A percentile compares a stretch with the other conserved stretches of the same genome.
phyloP scores from a whole-genome alignment of 2,797 vertebrate genomes.

The Odontamblyopus rebecca region DNA sequence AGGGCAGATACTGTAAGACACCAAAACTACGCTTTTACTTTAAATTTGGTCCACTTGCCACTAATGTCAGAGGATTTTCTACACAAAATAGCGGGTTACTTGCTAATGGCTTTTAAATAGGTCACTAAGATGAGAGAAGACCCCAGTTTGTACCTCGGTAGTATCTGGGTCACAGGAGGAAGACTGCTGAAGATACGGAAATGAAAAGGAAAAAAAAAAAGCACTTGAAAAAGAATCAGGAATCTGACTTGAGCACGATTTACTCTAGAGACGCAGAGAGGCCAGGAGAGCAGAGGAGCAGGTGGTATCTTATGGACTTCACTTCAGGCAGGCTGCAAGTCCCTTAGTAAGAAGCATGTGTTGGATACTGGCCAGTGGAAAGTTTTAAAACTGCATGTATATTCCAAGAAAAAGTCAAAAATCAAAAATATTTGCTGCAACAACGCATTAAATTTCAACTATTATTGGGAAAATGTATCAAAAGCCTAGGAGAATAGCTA shows the following conservation, averaged over 20 bases:
- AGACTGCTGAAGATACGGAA: not conserved
- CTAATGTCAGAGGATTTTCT: not conserved
- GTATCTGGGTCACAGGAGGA: slow-evolving; percentile 10
- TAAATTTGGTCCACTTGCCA: not conserved
- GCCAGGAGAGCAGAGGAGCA: not conserved
- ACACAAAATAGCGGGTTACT: not conserved
- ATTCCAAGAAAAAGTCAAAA: no score
- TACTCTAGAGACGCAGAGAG: not conserved
- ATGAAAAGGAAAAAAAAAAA: not conserved
- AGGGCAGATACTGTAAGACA: not conserved
- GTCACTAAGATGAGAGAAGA: not conserved
- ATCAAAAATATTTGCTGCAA: no score
- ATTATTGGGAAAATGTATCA: no score
- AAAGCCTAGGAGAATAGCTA: no score
- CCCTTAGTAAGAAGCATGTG: not conserved
- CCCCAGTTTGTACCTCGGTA: not conserved
- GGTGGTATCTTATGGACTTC: not conserved
- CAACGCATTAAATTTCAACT: no score
- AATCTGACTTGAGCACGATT: not conserved
- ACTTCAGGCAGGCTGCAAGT: not conserved
- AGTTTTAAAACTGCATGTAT: not conserved
- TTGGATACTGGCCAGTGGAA: not conserved
- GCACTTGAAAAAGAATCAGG: slow-evolving; percentile 1
- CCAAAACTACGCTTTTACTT: not conserved
- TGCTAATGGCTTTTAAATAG: not conserved